Evolutionary conservation across 2,888 invertebrate genomes (phyloP), one percentile per base, ranked within the genome.

Genomic region (Diabrotica balteata): DNA sequence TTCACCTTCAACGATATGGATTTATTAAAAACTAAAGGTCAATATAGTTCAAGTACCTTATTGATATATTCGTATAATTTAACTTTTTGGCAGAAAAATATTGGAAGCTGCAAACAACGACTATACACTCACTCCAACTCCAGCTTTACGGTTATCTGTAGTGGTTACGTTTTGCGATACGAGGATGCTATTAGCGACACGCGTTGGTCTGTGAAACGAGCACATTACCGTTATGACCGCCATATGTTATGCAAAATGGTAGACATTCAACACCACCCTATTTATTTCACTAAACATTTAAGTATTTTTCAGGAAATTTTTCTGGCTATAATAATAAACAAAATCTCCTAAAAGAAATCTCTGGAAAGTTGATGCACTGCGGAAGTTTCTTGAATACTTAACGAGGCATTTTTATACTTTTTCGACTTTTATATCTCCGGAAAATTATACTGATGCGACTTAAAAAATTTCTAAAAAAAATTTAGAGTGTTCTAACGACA

Each of bases 181-280:
- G 76, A 75, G 75, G 73, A 76, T 70, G 72, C 76, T 75, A 78
- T 79, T 79, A 79, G 74, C 69, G 73, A 73, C 70, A 75, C 74
- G 76, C 76, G 75, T 72, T 72, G 74, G 74, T 71, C 76, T 75
- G 76, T 78, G 75, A 79, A 78, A 78, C 76, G 77, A 78, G 73
- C 71, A 72, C 77, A 79, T 79, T 78, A 78, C 76, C 77, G 76
- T 79, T 77, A 78, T 70, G 72, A 70, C 73, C 52, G 66, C 73
- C 61, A 67, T 69, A 72, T 61, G 66, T 72, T 70, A 72, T 70
- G 69, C 63, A 61, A 67, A 70, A 67, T 59, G 66, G 68, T 72
- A 71, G 70, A 71, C 70, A 75, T 74, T 73, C 71, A 68, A 66
- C 59, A 67, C 66, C 62, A 43, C 57, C 67, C 70, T 69, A 73